Evolutionary conservation across 2,888 invertebrate species (phyloP), one percentile per base, ranked within the genome.

Genomic region (Galerucella calmariensis): DNA sequence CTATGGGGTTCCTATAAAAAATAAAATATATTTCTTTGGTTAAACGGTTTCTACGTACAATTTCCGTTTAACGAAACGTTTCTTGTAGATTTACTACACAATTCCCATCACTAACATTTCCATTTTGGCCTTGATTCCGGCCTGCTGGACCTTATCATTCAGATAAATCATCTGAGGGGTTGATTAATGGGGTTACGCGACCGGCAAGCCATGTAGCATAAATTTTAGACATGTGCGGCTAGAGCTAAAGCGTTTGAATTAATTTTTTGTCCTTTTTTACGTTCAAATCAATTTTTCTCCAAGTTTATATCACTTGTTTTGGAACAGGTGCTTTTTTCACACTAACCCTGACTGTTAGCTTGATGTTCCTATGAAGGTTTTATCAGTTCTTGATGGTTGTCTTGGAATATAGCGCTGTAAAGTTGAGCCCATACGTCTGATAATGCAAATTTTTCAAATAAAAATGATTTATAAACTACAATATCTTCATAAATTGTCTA

Each of bases 111-210:
- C 16, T n/a, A n/a, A 16, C 12, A 41, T 62, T 62, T 69, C 41
- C 62, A 69, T 69, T 69, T 46, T 69, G 69, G 46, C 61, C 69
- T 69, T 61, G 69, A 48, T 46, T 61, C 58, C 41, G 69, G 53
- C 53, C 67, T 62, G 62, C 16, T 44, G 48, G 67, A 61, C 67
- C 72, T 72, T 72, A 72, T 72, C 72, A 67, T 46, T 62, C 53
- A 67, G 67, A 72, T 72, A 72, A 72, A 72, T 72, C 72, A 72
- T 72, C 48, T n/a, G 58, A 14, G 72, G 44, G 48, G 46, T 48
- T 72, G 72, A 72, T 72, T 65, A 72, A 72, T 72, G 59, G 72
- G 35, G 51, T 67, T 12, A 35, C 51, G 48, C 67, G 67, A 62
- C 67, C 67, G 41, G 27, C 61, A 41, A 41, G 41, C 35, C 61